Conservation (phyloP, 1,140 invertebrate species). For the Choristoneura fumiferana region DNA sequence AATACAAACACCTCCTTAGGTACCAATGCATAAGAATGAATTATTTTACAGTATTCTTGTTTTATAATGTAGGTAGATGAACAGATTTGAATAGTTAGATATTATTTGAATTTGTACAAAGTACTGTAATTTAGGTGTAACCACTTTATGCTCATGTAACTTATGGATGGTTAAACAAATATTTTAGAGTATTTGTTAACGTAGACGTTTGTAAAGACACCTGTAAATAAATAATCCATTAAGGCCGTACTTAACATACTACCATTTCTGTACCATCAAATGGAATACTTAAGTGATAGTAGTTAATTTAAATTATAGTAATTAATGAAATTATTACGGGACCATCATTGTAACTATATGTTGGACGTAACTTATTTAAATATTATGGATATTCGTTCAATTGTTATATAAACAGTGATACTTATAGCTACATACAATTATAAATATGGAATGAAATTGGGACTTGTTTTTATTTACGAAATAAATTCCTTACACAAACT, state of each 20-base stretch:
- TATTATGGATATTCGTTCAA: too few species aligned
- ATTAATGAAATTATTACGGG: too few species aligned
- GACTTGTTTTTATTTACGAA: too few species aligned
- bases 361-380: too few species aligned
- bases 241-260: neutral
- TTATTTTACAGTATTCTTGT: conserved; percentile 31
- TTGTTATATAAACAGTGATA: too few species aligned
- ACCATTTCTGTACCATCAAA: neutral
- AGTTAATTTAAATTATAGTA: neutral
- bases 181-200: neutral
- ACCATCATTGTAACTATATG: too few species aligned
- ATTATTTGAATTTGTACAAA: conserved; percentile 15
- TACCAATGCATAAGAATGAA: neutral
- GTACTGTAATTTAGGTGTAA: conserved; percentile 8
- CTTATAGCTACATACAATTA: too few species aligned
- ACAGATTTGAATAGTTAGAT: neutral
- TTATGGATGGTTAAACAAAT: neutral
- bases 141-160: conserved; percentile 2
- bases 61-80: conserved; percentile 12
- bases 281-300: neutral
- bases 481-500: too few species aligned
- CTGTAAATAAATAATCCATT: conserved; percentile 13
- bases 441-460: too few species aligned
- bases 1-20: conserved; percentile 8
- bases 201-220: neutral